These are phyloP conservation scores for Molossus molossus DNA, from an alignment of 2,797 vertebrate genomes.

Conservation along the genomic window DNA sequence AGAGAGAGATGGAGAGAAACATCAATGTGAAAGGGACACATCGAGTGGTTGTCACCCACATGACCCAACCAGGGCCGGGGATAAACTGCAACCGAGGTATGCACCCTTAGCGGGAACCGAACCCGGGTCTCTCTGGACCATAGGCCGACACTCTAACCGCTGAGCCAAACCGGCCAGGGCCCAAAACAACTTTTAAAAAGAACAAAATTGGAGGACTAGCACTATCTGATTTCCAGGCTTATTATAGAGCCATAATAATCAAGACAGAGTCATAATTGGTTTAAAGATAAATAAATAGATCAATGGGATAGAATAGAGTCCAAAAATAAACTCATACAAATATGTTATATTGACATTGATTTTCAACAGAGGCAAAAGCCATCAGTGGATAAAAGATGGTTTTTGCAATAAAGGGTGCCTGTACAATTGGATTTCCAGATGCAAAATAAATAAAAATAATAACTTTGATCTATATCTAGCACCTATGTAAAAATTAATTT, in stretches of 20 bases:
- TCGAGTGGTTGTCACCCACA: too few species aligned
- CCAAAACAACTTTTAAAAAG: background rate
- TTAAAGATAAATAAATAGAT: conserved; percentile 8
- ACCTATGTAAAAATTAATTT: conserved; percentile 34
- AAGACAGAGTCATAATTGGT: background rate
- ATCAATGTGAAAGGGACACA: too few species aligned
- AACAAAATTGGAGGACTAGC: background rate
- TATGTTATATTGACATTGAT: background rate
- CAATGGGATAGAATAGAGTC: background rate
- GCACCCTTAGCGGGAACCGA: too few species aligned
- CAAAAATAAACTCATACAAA: background rate
- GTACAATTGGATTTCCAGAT: conserved; percentile 35
- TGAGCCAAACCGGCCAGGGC: too few species aligned
- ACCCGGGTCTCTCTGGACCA: too few species aligned
- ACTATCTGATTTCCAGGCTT: background rate
- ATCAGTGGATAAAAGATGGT: background rate
- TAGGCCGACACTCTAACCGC: too few species aligned
- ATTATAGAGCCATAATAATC: background rate
- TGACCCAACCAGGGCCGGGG: too few species aligned
- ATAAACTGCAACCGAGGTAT: too few species aligned
- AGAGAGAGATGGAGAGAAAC: too few species aligned
- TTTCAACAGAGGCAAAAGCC: conserved; percentile 49
- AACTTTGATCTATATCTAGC: background rate
- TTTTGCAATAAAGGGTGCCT: conserved; percentile 14
- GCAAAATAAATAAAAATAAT: background rate